Evolutionary conservation across 1,140 invertebrate species (phyloP), one percentile per base, ranked within the genome.

Genomic region (Mercenaria mercenaria): DNA sequence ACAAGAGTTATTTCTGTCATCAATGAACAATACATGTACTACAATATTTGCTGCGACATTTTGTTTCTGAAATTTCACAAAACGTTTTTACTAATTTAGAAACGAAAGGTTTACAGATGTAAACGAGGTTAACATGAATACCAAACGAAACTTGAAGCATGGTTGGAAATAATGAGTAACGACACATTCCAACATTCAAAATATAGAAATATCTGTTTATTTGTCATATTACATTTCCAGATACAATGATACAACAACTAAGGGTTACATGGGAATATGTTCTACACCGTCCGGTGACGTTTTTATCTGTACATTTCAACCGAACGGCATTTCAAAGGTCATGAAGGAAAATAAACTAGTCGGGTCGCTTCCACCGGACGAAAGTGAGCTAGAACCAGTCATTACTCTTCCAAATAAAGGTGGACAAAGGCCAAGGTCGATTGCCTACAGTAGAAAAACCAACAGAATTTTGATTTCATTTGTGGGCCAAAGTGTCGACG

Each of bases 241-340:
- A 41, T 84, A 23, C 32, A 23, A 29, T 29, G 64, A 84, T n/a
- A 84, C n/a, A 4, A 29, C 26, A 6, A 84, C 61, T 1, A 69
- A 72, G 23, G 82, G 82, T 43, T 84, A 69, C 82, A 84, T 84
- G 82, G 82, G 82, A 1, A 69, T 84, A 10, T 84, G 82, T 32
- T 72, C 61, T 18, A 43, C 41, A 4, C 64, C 82, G 0, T 13
- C 23, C 11, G 64, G 64, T 3, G 64, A 84, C 10, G 64, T 84
- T 18, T 84, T 26, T 29, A 26, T 84, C 34, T 84, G 52, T 34
- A 84, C 82, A 11, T 41, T 84, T 47, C 82, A 84, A 43, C 82
- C 82, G 20, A 84, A 84, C 64, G 82, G 82, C 26, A 72, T 84
- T 20, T 84, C 82, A 18, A 67, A 32, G 43, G 64, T 84, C 3